Percentiles rank a stretch among this genome's conserved stretches.
phyloP scores from a whole-genome alignment of 2,113 vertebrate genomes.

The Hippopotamus amphibius region DNA sequence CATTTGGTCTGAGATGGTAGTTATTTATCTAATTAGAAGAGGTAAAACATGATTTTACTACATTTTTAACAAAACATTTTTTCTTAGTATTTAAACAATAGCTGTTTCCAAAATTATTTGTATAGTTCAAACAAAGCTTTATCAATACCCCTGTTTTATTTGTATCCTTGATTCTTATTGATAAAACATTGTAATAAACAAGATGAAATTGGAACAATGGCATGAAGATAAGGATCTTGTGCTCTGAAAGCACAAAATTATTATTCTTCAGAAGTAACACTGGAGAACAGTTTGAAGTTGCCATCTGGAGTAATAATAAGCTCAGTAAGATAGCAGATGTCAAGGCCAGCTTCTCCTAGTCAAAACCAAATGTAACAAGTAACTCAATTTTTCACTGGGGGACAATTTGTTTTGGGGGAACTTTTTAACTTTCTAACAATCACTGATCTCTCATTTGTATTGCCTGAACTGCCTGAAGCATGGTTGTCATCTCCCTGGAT shows the following conservation, averaged over 20 bases:
- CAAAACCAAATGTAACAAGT: slow-evolving; percentile 73
- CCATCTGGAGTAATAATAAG: slow-evolving; percentile 79
- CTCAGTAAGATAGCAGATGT: slow-evolving; percentile 76
- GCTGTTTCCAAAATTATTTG: not conserved
- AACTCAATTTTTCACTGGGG: slow-evolving; percentile 72
- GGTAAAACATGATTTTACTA: not conserved
- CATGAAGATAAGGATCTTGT: not conserved
- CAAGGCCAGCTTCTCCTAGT: slow-evolving; percentile 65
- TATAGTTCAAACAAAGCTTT: not conserved
- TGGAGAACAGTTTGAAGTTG: slow-evolving; percentile 60
- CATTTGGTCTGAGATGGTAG: not conserved
- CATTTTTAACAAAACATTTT: not conserved
- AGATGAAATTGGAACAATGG: not conserved
- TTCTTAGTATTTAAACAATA: not conserved
- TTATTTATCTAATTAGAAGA: not conserved
- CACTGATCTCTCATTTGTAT: slow-evolving; percentile 66
- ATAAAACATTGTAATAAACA: slow-evolving; percentile 14
- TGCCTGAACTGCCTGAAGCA: slow-evolving; percentile 50
- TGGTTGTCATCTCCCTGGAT: slow-evolving; percentile 50
- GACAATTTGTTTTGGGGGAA: slow-evolving; percentile 53
- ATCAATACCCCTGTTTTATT: not conserved
- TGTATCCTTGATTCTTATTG: not conserved
- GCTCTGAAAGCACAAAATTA: slow-evolving; percentile 36
- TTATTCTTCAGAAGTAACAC: slow-evolving; percentile 70
- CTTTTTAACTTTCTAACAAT: slow-evolving; percentile 58